phyloP scores from a whole-genome alignment of 2,888 invertebrate genomes.

The Aricia artaxerxes region DNA sequence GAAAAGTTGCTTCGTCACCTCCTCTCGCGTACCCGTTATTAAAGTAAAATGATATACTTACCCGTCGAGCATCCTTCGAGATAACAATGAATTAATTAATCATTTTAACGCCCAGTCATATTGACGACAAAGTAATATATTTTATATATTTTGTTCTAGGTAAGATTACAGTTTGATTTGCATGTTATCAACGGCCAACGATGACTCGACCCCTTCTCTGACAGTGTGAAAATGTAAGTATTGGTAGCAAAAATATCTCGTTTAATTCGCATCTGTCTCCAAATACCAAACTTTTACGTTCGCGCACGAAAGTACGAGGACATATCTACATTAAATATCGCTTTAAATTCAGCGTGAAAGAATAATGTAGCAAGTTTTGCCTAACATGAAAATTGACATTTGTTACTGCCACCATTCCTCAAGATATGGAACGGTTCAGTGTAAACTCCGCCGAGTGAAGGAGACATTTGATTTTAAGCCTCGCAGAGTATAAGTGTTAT shows the following conservation, averaged over 20 bases:
- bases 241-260: not conserved
- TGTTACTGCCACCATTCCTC: slow-evolving; percentile 60
- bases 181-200: not conserved
- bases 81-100: slow-evolving; percentile 30
- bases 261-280: not conserved
- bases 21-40: slow-evolving; percentile 60
- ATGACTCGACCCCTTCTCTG: not conserved
- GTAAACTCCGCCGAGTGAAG: slow-evolving; percentile 64
- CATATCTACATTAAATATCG: slow-evolving; percentile 9
- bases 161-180: slow-evolving; percentile 26
- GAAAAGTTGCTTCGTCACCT: slow-evolving; percentile 49
- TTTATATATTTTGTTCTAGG: slow-evolving; percentile 33
- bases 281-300: slow-evolving; percentile 18
- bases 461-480: slow-evolving; percentile 80
- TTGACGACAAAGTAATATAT: slow-evolving; percentile 15
- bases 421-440: slow-evolving; percentile 60
- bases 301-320: not conserved
- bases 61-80: slow-evolving; percentile 42
- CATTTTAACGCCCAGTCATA: slow-evolving; percentile 17
- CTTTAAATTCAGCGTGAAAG: slow-evolving; percentile 35
- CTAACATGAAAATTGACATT: slow-evolving; percentile 54
- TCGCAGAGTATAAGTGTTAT: slow-evolving; percentile 80
- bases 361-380: slow-evolving; percentile 43
- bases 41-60: slow-evolving; percentile 60
- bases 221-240: not conserved